A percentile compares a stretch with the other conserved stretches of the same genome.
These are phyloP conservation scores for Felis catus DNA, from an alignment of 2,113 vertebrate genomes.

Conservation along the genomic window DNA sequence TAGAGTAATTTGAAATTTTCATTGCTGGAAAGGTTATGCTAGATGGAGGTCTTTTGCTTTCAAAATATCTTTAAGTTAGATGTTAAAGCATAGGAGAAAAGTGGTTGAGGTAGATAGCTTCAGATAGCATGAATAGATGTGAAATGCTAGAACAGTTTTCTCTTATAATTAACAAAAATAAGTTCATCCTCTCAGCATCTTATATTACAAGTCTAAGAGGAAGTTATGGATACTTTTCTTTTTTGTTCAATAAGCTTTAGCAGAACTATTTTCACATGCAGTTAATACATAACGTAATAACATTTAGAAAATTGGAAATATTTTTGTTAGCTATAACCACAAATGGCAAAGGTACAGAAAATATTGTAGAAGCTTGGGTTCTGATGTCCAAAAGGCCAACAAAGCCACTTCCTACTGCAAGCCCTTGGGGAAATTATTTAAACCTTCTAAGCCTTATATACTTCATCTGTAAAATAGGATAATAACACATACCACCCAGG, in stretches of 20 bases:
- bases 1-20: background rate
- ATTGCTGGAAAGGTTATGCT: background rate
- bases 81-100: background rate
- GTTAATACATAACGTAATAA: background rate
- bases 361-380: background rate
- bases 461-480: background rate
- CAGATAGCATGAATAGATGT: background rate
- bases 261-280: background rate
- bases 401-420: background rate
- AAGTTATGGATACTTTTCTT: conserved; percentile 10
- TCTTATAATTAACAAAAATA: conserved; percentile 25
- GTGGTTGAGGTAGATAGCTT: background rate
- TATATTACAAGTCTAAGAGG: background rate
- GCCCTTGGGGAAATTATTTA: background rate
- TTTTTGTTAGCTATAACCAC: background rate
- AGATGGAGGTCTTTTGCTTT: background rate
- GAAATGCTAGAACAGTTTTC: background rate
- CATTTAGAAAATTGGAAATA: background rate
- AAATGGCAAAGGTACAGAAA: background rate
- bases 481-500: background rate
- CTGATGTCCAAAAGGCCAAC: background rate
- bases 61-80: background rate
- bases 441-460: background rate
- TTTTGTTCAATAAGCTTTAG: background rate
- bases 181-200: background rate